Evolutionary conservation across 2,888 invertebrate genomes (phyloP).

Genomic region (Lasioglossum leucozonium): DNA sequence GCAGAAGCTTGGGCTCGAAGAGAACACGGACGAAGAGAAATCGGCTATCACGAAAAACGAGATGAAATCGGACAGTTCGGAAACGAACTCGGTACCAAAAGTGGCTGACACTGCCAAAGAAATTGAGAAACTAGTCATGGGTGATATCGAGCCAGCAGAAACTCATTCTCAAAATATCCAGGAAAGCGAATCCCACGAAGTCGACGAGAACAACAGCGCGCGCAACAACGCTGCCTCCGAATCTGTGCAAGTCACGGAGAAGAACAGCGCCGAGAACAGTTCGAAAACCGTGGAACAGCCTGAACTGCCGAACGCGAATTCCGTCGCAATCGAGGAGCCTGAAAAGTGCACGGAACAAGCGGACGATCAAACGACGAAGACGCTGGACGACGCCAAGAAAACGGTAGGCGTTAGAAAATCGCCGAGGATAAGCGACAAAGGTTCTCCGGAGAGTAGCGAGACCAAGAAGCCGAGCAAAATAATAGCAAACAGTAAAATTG

Average conservation of each 20-base stretch:
- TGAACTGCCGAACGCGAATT: background rate
- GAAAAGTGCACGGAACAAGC: slow-evolving; percentile 28
- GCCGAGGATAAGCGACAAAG: slow-evolving; percentile 61
- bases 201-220: slow-evolving; percentile 52
- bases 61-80: slow-evolving; percentile 72
- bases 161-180: slow-evolving; percentile 74
- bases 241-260: slow-evolving; percentile 31
- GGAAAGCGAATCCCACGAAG: slow-evolving; percentile 65
- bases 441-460: slow-evolving; percentile 50
- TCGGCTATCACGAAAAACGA: slow-evolving; percentile 74
- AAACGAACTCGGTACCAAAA: slow-evolving; percentile 80
- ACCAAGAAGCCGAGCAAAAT: slow-evolving; percentile 53
- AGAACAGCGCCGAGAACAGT: slow-evolving; percentile 21
- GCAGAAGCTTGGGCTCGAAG: slow-evolving; percentile 77
- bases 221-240: slow-evolving; percentile 46
- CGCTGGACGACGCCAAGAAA: slow-evolving; percentile 55
- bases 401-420: slow-evolving; percentile 63
- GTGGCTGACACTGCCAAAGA: slow-evolving; percentile 84
- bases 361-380: slow-evolving; percentile 41
- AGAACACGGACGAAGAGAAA: slow-evolving; percentile 74
- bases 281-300: slow-evolving; percentile 20
- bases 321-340: background rate
- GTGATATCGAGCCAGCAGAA: slow-evolving; percentile 79
- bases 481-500: slow-evolving; percentile 27
- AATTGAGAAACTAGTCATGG: slow-evolving; percentile 84